These are phyloP conservation scores for Heliopora coerulea DNA, from an alignment of 92 coral and sea anemone genomes.

Conservation along the genomic window DNA sequence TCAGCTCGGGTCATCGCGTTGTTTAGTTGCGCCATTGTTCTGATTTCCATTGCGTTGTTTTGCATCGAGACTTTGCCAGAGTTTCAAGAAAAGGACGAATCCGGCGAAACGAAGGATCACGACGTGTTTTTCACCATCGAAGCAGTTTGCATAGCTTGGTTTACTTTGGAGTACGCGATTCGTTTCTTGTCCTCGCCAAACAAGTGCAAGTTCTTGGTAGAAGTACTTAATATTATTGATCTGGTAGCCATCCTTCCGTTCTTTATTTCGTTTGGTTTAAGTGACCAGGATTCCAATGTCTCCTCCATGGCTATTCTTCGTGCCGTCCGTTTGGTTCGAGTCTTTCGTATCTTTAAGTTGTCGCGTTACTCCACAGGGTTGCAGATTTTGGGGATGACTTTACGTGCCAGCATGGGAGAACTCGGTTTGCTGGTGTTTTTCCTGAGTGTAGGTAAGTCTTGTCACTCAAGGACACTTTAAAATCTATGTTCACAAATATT, in stretches of 20 bases:
- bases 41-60: slow-evolving; percentile 81
- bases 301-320: slow-evolving; percentile 88
- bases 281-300: slow-evolving; percentile 50
- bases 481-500: too few species aligned
- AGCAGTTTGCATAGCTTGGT: slow-evolving; percentile 91
- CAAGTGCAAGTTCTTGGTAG: slow-evolving; percentile 62
- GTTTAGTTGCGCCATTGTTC: slow-evolving; percentile 82
- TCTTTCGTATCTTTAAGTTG: slow-evolving; percentile 90
- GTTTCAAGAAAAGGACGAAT: slow-evolving; percentile 60
- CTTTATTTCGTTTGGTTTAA: slow-evolving; percentile 76
- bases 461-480: background rate
- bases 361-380: slow-evolving; percentile 96
- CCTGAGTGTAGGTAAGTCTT: slow-evolving; percentile 55
- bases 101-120: slow-evolving; percentile 52
- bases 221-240: slow-evolving; percentile 89
- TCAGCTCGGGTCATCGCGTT: slow-evolving; percentile 80
- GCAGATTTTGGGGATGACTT: slow-evolving; percentile 88
- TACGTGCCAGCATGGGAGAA: slow-evolving; percentile 87
- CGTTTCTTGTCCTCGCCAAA: slow-evolving; percentile 77
- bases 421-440: slow-evolving; percentile 90
- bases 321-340: slow-evolving; percentile 88
- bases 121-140: slow-evolving; percentile 81
- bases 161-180: slow-evolving; percentile 84
- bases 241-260: slow-evolving; percentile 90
- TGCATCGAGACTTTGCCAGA: slow-evolving; percentile 87